Evolutionary conservation across 2,113 vertebrate species (phyloP), one percentile per base, ranked within the genome.

Genomic region (Psettodes erumei): DNA sequence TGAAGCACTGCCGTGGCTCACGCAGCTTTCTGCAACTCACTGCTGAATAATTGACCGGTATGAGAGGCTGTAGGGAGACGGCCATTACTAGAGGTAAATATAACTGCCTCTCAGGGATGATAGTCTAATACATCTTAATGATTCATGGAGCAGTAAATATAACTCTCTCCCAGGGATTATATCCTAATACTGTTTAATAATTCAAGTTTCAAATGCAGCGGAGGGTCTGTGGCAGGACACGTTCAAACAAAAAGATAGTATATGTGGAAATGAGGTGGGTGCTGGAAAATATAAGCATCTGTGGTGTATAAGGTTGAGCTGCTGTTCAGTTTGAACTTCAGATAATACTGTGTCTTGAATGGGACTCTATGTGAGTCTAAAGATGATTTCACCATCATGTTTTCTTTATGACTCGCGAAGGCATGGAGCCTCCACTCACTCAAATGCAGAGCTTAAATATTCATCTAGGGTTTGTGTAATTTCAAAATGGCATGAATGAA

Each of bases 31-130:
- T 75, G 82, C 73, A 73, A 45, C 81, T 83, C 53, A 18, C 81
- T 89, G 78, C 75, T 93, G 72, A 94, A 94, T 94, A 90, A 94
- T 94, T 93, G 89, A 94, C 83, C 54, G 30, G 50, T 59, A 72
- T 77, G 83, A 86, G 87, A 90, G 75, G 69, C 77, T 86, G 85
- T 76, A 60, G 82, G 89, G 81, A 86, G 88, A 70, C 15, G 23
- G 77, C 91, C 90, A 91, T 93, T 93, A 93, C 82, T 58, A 66
- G 88, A 89, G 84, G 91, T 94, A 94, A 94, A 94, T 94, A 94
- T 93, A 93, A 92, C 93, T 82, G 81, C 83, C 85, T 92, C 89
- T 88, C 71, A 73, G 81, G 84, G 90, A 92, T 91, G 88, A 91
- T 91, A 91, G 91, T 89, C 89, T 90, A 83, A 92, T 89, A 79